These are phyloP conservation scores for Cryptomyrus ogoouensis DNA, from an alignment of 2,113 vertebrate species.

Conservation along the genomic window DNA sequence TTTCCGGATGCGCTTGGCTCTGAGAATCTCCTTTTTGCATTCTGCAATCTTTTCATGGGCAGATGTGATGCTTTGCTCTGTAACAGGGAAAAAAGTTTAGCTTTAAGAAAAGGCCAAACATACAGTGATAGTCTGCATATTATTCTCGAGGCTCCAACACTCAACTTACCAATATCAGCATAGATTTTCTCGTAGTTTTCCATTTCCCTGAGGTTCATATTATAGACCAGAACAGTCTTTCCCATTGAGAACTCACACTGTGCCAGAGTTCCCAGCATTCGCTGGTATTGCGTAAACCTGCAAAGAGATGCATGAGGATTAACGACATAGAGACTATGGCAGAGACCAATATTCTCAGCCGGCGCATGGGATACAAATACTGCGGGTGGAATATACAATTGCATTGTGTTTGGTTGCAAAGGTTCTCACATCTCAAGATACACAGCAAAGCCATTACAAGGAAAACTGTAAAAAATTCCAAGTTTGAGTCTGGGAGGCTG, in stretches of 20 bases:
- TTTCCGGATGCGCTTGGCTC: slow-evolving; percentile 94
- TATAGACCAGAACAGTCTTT: slow-evolving; percentile 91
- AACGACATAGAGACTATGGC: not conserved
- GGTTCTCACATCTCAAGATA: not conserved
- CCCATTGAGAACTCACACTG: slow-evolving; percentile 98
- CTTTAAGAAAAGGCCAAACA: not conserved
- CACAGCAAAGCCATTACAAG: not conserved
- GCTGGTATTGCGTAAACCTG: slow-evolving; percentile 89
- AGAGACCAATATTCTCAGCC: not conserved
- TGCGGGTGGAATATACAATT: not conserved
- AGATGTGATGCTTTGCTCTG: slow-evolving; percentile 85
- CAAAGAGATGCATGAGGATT: not conserved
- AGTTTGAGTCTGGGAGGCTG: not conserved
- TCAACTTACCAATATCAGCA: slow-evolving; percentile 77
- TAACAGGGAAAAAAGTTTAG: not conserved
- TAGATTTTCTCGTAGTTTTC: slow-evolving; percentile 97
- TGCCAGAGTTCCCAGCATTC: slow-evolving; percentile 85
- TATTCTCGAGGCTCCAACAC: not conserved
- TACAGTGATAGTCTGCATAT: not conserved
- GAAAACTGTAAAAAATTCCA: not conserved
- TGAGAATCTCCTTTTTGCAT: slow-evolving; percentile 95
- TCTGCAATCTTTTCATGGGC: slow-evolving; percentile 95
- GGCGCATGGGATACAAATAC: not conserved
- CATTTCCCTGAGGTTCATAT: slow-evolving; percentile 98
- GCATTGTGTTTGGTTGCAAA: not conserved